Conservation (phyloP, 2,888 invertebrate species). For the Xylota sylvarum region DNA sequence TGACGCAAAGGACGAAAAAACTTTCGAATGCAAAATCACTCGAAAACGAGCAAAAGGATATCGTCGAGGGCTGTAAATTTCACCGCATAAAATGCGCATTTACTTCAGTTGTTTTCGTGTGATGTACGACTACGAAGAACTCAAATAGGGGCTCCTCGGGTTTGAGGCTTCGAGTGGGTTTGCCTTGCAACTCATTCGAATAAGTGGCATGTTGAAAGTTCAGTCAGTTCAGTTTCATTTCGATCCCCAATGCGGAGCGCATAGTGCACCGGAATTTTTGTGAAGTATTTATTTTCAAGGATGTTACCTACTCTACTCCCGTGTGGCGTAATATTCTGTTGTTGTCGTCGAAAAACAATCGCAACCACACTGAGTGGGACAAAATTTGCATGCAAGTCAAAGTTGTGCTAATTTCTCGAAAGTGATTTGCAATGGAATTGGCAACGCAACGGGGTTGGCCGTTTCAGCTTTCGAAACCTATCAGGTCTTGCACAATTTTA, state of each 20-base stretch:
- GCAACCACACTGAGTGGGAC: conserved; percentile 17
- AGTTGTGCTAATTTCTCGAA: conserved; percentile 35
- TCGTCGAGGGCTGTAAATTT: conserved; percentile 47
- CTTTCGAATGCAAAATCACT: conserved; percentile 59
- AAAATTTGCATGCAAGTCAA: conserved; percentile 50
- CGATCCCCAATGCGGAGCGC: conserved; percentile 19
- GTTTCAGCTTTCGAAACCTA: background rate
- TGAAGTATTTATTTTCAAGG: conserved; percentile 19
- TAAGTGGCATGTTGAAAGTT: conserved; percentile 9
- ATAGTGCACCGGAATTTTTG: conserved; percentile 13
- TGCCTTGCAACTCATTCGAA: background rate
- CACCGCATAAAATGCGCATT: conserved; percentile 62
- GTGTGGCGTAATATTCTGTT: background rate
- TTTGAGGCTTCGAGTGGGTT: background rate
- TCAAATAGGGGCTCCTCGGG: too few relatives aligned
- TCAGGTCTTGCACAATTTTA: background rate
- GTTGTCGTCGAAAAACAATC: conserved; percentile 14
- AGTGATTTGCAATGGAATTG: conserved; percentile 26
- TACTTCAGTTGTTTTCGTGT: conserved; percentile 48
- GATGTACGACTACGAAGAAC: conserved; percentile 24
- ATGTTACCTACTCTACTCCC: background rate
- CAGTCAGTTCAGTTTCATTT: conserved; percentile 1
- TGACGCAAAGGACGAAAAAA: conserved; percentile 32
- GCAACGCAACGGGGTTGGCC: background rate
- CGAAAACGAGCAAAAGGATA: conserved; percentile 42